These are phyloP conservation scores for Hofmannophila pseudospretella DNA, from an alignment of 2,888 invertebrate genomes.

Conservation along the genomic window DNA sequence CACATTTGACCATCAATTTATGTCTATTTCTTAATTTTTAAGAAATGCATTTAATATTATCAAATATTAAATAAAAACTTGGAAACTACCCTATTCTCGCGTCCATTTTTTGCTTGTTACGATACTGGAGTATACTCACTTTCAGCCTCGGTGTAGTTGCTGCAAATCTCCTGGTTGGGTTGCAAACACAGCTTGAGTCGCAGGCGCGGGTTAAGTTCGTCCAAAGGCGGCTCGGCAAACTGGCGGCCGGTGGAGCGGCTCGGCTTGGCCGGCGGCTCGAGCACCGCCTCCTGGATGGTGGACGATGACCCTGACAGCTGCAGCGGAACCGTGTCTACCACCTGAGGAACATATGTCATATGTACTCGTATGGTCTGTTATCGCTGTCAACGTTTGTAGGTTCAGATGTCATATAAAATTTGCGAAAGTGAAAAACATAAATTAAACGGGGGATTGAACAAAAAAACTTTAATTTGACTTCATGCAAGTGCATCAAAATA, in stretches of 20 bases:
- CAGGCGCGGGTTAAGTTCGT: slow-evolving; percentile 82
- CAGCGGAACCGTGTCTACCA: slow-evolving; percentile 84
- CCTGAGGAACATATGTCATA: slow-evolving; percentile 51
- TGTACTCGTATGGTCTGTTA: background rate
- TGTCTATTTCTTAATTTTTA: no score
- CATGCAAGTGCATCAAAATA: no score
- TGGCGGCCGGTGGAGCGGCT: slow-evolving; percentile 64
- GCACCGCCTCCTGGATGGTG: slow-evolving; percentile 83
- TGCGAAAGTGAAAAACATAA: background rate
- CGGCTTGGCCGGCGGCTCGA: slow-evolving; percentile 75
- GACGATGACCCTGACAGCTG: slow-evolving; percentile 84
- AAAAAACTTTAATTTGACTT: no score
- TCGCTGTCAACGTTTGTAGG: no score
- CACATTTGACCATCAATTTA: no score
- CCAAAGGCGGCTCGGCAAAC: slow-evolving; percentile 74
- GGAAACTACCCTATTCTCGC: no score
- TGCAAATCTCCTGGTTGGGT: slow-evolving; percentile 88
- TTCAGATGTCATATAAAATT: background rate
- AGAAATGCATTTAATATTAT: no score
- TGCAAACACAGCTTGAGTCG: slow-evolving; percentile 90
- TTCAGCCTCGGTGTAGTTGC: slow-evolving; percentile 90
- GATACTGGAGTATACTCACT: slow-evolving; percentile 78
- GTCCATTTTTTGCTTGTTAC: no score
- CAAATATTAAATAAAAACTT: no score
- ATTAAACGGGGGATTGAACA: no score